Evolutionary conservation across 2,113 vertebrate genomes (phyloP).

Genomic region (Gymnogyps californianus): DNA sequence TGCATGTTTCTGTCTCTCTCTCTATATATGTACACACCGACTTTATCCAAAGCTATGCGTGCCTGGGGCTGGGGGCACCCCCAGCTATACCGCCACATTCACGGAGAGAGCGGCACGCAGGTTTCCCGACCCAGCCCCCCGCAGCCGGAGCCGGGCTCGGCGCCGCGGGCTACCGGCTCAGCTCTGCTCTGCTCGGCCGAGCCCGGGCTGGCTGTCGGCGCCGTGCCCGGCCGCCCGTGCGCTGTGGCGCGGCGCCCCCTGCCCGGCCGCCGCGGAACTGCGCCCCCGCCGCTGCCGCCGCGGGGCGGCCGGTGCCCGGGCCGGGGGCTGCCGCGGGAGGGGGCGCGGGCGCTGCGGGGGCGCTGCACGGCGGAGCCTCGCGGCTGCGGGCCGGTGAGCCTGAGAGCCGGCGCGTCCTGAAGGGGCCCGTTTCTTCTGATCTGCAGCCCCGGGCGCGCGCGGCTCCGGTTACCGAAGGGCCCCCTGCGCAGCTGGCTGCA

Average conservation of each 20-base stretch:
- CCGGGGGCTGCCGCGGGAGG: background rate
- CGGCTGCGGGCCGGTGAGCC: background rate
- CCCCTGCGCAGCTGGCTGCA: background rate
- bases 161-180: background rate
- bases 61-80: background rate
- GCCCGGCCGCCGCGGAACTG: background rate
- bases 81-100: background rate
- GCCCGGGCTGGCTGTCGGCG: background rate
- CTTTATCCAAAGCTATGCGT: background rate
- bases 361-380: background rate
- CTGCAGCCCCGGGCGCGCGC: background rate
- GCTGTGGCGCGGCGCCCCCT: conserved; percentile 32
- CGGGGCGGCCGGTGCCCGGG: background rate
- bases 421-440: background rate
- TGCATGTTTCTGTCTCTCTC: background rate
- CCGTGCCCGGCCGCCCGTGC: background rate
- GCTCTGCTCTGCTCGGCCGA: background rate
- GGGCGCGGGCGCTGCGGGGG: background rate
- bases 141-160: background rate
- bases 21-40: background rate
- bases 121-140: background rate
- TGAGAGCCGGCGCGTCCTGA: too few relatives aligned
- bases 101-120: too few relatives aligned
- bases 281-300: background rate
- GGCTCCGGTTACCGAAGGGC: background rate